phyloP scores from a whole-genome alignment of 2,888 invertebrate genomes.

The Panzeria rudis region DNA sequence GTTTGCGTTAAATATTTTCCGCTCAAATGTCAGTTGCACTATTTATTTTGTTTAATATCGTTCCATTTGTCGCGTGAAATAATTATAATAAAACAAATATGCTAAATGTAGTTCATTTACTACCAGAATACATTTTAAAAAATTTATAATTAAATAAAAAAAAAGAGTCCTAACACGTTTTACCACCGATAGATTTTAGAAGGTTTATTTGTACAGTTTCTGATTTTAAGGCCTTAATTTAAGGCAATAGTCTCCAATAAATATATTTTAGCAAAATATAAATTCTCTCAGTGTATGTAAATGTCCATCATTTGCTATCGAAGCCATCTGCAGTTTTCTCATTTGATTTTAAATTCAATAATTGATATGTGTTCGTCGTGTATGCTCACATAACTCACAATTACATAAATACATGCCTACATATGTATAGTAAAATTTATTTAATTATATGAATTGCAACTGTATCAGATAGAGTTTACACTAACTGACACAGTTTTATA shows the following conservation, averaged over 20 bases:
- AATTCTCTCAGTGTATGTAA: slow-evolving; percentile 16
- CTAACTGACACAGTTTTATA: not conserved
- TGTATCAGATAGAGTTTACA: not conserved
- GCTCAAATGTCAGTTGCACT: slow-evolving; percentile 6
- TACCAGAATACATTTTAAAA: not conserved
- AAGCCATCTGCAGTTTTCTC: not conserved
- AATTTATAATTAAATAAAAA: too few relatives aligned
- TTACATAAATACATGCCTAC: not conserved
- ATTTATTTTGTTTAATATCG: not conserved
- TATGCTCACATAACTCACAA: not conserved
- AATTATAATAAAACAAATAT: slow-evolving; percentile 25
- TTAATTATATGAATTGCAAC: not conserved
- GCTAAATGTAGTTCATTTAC: not conserved
- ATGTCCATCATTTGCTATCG: not conserved
- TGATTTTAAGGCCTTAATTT: too few relatives aligned
- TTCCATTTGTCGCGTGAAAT: not conserved
- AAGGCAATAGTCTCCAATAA: not conserved
- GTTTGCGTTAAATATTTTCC: slow-evolving; percentile 27
- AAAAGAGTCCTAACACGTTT: too few relatives aligned
- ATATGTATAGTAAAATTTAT: too few relatives aligned
- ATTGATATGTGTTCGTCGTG: not conserved
- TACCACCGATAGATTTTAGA: too few relatives aligned
- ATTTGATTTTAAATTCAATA: not conserved
- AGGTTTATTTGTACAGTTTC: too few relatives aligned
- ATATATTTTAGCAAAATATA: not conserved